Percentiles rank a stretch among this genome's conserved stretches.
These are phyloP conservation scores for Porites divaricata DNA, from an alignment of 92 coral and sea anemone species.

Conservation along the genomic window DNA sequence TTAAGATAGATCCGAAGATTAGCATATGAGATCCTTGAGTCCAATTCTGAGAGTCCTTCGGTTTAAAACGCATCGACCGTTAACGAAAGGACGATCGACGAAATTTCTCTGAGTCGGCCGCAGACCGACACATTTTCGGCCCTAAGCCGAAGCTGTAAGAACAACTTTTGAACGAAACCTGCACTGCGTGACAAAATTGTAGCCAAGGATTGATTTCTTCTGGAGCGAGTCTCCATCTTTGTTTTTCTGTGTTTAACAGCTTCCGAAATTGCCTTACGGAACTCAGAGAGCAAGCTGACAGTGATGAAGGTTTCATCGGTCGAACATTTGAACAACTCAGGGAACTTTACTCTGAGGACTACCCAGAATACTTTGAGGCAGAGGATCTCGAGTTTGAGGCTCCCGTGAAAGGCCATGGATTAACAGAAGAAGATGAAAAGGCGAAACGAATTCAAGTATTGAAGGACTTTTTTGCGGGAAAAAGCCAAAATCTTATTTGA, in stretches of 20 bases:
- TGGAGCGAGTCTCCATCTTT: background rate
- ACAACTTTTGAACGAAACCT: no score
- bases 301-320: slow-evolving; percentile 83
- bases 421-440: slow-evolving; percentile 43
- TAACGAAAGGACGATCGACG: no score
- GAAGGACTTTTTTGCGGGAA: slow-evolving; percentile 67
- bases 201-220: no score
- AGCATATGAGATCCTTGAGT: no score
- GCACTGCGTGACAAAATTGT: no score
- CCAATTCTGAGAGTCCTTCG: no score
- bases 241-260: slow-evolving; percentile 22
- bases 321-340: slow-evolving; percentile 76
- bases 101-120: no score
- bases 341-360: slow-evolving; percentile 55
- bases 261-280: slow-evolving; percentile 70
- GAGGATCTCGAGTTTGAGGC: slow-evolving; percentile 63
- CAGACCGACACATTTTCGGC: no score
- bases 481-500: slow-evolving; percentile 12
- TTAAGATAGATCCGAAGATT: no score
- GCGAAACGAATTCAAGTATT: slow-evolving; percentile 38
- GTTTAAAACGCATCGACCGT: no score
- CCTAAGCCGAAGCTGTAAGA: no score
- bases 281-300: slow-evolving; percentile 79
- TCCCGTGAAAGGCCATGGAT: slow-evolving; percentile 59
- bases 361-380: slow-evolving; percentile 62